phyloP scores from a whole-genome alignment of 2,888 invertebrate species.

The Venusia cambrica region DNA sequence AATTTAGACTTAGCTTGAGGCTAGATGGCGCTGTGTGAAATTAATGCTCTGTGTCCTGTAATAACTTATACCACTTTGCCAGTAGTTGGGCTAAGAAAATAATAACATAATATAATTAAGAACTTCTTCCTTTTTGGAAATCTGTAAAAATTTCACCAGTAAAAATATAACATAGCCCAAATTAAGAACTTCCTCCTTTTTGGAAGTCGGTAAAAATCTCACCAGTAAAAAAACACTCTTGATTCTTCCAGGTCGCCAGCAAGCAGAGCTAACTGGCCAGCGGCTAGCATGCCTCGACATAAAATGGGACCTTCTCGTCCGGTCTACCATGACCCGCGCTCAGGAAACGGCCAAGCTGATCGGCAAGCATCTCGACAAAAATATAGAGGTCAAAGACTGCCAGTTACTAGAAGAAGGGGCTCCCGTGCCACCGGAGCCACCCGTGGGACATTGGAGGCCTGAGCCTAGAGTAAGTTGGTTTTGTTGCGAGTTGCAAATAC shows the following conservation, averaged over 20 bases:
- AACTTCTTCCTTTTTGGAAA: too few relatives aligned
- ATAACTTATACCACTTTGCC: too few relatives aligned
- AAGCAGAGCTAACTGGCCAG: slow-evolving; percentile 92
- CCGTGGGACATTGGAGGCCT: slow-evolving; percentile 92
- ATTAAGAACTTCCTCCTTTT: too few relatives aligned
- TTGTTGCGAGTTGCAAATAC: neutral
- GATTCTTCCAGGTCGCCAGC: slow-evolving; percentile 87
- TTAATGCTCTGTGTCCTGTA: too few relatives aligned
- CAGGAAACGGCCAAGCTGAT: slow-evolving; percentile 95
- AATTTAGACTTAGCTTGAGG: too few relatives aligned
- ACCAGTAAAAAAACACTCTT: too few relatives aligned
- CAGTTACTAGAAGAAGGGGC: slow-evolving; percentile 94
- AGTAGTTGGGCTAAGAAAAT: too few relatives aligned
- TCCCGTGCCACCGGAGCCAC: slow-evolving; percentile 96
- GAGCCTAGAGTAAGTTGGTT: slow-evolving; percentile 76
- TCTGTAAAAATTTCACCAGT: too few relatives aligned
- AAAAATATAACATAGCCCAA: too few relatives aligned
- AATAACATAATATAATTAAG: too few relatives aligned
- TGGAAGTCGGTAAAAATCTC: too few relatives aligned
- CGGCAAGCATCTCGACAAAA: slow-evolving; percentile 83
- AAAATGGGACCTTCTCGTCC: slow-evolving; percentile 89
- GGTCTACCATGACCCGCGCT: slow-evolving; percentile 96
- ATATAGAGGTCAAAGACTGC: slow-evolving; percentile 82
- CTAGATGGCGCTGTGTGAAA: too few relatives aligned
- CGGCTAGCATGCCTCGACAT: slow-evolving; percentile 88